phyloP scores from a whole-genome alignment of 2,888 invertebrate genomes.

The Platycnemis pennipes region DNA sequence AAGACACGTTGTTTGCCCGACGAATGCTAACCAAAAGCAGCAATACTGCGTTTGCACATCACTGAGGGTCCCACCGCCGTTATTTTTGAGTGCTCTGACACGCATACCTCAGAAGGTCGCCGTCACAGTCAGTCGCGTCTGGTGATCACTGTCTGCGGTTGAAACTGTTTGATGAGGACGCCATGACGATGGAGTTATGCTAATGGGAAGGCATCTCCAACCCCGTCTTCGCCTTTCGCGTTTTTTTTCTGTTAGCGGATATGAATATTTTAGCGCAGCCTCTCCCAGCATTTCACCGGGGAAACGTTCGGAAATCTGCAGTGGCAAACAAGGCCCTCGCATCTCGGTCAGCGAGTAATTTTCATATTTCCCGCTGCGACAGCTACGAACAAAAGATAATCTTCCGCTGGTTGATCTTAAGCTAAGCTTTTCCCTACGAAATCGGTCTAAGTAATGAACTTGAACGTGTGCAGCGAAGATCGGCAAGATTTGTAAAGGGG shows the following conservation, averaged over 20 bases:
- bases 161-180: constrained; percentile 20
- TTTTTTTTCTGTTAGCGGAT: background rate
- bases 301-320: background rate
- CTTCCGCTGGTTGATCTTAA: no score
- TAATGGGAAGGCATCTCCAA: background rate
- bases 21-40: background rate
- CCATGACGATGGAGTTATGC: background rate
- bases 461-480: no score
- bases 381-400: no score
- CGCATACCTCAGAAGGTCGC: constrained; percentile 12
- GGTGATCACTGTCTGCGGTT: background rate
- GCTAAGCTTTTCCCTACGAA: no score
- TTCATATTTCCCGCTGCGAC: no score
- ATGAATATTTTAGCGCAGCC: background rate
- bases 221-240: background rate
- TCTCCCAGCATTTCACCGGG: background rate
- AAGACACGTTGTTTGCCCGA: background rate
- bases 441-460: no score
- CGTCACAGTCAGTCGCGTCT: background rate
- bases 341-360: no score
- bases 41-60: background rate
- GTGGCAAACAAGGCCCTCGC: background rate
- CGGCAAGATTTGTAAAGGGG: no score
- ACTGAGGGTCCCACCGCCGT: background rate
- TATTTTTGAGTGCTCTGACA: background rate